Conservation (phyloP, 2,113 vertebrate species). For the Elgaria multicarinata region DNA sequence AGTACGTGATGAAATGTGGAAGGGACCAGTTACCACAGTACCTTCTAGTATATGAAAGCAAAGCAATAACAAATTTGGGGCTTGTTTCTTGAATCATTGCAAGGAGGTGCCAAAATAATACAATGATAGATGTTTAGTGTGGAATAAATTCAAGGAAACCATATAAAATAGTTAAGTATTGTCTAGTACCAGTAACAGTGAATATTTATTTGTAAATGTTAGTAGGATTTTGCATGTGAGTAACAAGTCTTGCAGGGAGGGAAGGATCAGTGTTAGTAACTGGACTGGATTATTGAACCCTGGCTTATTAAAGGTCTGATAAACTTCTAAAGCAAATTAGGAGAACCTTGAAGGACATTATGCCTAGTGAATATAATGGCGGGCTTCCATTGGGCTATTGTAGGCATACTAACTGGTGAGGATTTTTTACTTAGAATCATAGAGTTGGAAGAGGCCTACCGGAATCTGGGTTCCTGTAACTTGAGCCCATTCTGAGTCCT, state of each 20-base stretch:
- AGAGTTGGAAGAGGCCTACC: too few species aligned
- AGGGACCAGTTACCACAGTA: background rate
- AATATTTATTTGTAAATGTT: background rate
- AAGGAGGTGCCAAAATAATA: background rate
- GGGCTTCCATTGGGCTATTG: background rate
- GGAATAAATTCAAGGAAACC: background rate
- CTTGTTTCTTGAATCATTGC: background rate
- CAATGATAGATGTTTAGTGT: slow-evolving; percentile 5
- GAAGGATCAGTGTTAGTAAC: background rate
- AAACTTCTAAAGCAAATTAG: background rate
- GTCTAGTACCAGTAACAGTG: background rate
- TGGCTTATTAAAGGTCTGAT: background rate
- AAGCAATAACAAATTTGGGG: background rate
- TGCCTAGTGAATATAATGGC: background rate
- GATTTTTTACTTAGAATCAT: too few species aligned
- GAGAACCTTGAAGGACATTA: background rate
- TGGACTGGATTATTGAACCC: background rate
- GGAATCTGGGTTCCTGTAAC: too few species aligned
- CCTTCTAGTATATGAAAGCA: background rate
- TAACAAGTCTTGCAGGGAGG: background rate
- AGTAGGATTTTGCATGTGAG: background rate
- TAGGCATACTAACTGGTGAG: background rate
- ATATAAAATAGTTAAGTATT: background rate
- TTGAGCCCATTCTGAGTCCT: too few species aligned
- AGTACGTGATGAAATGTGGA: background rate